A percentile compares a stretch with the other conserved stretches of the same genome.
These are phyloP conservation scores for Coptodon rendalli DNA, from an alignment of 2,113 vertebrate genomes.

Conservation along the genomic window DNA sequence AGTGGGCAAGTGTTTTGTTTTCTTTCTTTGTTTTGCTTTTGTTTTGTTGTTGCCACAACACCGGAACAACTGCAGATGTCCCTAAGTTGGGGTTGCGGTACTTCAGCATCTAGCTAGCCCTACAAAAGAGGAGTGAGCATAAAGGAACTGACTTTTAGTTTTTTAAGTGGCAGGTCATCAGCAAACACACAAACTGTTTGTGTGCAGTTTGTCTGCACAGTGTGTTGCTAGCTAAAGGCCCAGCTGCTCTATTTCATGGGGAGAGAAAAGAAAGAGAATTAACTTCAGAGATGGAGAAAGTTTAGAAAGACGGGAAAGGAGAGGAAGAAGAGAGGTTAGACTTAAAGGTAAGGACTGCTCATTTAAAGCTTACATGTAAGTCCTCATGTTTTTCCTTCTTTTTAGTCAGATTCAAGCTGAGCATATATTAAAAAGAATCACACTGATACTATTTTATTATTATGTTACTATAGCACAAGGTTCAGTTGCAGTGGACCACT, in stretches of 20 bases:
- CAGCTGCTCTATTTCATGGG: not conserved
- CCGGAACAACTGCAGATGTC: not conserved
- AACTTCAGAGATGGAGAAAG: not conserved
- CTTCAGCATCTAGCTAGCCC: not conserved
- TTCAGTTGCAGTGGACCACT: not conserved
- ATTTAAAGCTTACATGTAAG: not conserved
- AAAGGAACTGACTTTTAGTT: not conserved
- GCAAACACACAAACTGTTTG: not conserved
- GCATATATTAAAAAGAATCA: not conserved
- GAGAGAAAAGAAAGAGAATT: not conserved
- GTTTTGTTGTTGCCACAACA: not conserved
- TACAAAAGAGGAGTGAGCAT: not conserved
- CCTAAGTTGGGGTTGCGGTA: not conserved
- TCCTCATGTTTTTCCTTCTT: not conserved
- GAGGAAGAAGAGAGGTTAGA: not conserved
- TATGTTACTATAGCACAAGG: not conserved
- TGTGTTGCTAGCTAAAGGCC: not conserved
- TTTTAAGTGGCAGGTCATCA: not conserved
- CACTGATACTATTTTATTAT: not conserved
- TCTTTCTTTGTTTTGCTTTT: not conserved
- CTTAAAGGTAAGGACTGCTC: not conserved
- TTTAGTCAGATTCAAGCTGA: accelerated
- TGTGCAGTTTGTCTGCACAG: not conserved
- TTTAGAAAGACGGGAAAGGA: accelerated
- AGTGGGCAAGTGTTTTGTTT: not conserved